Percentiles rank a stretch among this genome's conserved stretches.
These are phyloP conservation scores for Drosophila ochracea DNA, from an alignment of 2,888 invertebrate genomes.

Conservation along the genomic window DNA sequence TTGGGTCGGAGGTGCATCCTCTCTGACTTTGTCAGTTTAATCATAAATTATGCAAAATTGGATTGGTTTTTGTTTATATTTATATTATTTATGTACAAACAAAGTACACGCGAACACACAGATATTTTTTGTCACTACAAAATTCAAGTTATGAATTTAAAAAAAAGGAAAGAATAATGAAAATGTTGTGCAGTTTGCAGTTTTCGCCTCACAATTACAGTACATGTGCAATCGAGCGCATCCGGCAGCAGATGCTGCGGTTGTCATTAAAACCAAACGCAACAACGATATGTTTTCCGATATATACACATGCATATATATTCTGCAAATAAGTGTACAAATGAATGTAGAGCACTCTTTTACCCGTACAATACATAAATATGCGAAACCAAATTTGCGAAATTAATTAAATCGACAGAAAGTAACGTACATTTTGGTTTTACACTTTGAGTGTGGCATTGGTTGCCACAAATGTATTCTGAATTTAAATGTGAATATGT, in stretches of 20 bases:
- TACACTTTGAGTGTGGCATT: slow-evolving; percentile 54
- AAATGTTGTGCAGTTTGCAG: not conserved
- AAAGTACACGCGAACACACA: not conserved
- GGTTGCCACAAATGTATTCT: slow-evolving; percentile 46
- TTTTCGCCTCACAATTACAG: slow-evolving; percentile 29
- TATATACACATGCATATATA: slow-evolving; percentile 6
- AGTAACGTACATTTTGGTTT: slow-evolving; percentile 59
- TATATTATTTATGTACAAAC: slow-evolving; percentile 10
- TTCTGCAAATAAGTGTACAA: not conserved
- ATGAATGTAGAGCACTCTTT: not conserved
- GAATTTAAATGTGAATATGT: slow-evolving; percentile 31
- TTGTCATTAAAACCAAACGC: slow-evolving; percentile 63
- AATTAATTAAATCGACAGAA: slow-evolving; percentile 75
- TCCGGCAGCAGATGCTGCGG: slow-evolving; percentile 72
- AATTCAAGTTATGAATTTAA: slow-evolving; percentile 23
- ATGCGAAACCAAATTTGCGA: slow-evolving; percentile 69
- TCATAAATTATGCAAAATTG: slow-evolving; percentile 3
- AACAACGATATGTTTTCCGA: slow-evolving; percentile 56
- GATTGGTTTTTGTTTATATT: not conserved
- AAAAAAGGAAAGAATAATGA: not conserved
- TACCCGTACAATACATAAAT: slow-evolving; percentile 56
- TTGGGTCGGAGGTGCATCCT: not conserved
- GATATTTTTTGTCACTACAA: slow-evolving; percentile 16
- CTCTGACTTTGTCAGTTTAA: slow-evolving; percentile 6
- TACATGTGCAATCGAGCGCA: slow-evolving; percentile 65